Evolutionary conservation across 2,797 vertebrate genomes (phyloP).

Genomic region (Leucoraja ocellata): DNA sequence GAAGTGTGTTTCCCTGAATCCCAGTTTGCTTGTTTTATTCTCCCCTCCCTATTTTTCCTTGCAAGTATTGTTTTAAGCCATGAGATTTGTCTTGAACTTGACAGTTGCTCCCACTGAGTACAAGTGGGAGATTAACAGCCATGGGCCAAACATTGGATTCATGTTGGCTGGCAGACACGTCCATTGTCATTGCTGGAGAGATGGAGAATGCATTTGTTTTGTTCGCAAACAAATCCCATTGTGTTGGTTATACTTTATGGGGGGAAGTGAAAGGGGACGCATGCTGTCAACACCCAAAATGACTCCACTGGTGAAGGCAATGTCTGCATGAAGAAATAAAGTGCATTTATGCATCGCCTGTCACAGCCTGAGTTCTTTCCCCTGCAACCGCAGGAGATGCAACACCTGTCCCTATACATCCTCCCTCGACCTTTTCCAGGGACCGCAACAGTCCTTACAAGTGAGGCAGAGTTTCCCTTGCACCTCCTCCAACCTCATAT

Average conservation of each 20-base stretch:
- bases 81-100: conserved; percentile 26
- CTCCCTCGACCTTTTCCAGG: too few relatives aligned
- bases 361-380: background rate
- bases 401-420: too few relatives aligned
- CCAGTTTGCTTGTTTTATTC: background rate
- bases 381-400: too few relatives aligned
- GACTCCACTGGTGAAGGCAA: background rate
- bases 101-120: background rate
- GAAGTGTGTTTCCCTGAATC: conserved; percentile 8
- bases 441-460: too few relatives aligned
- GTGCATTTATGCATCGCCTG: background rate
- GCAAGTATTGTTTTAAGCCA: conserved; percentile 21
- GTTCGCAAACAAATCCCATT: background rate
- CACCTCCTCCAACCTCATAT: too few relatives aligned
- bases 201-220: conserved; percentile 13
- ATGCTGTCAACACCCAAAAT: background rate
- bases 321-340: background rate
- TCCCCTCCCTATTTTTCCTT: background rate
- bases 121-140: conserved; percentile 36
- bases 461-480: too few relatives aligned
- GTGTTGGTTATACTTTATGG: background rate
- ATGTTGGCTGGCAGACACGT: conserved; percentile 6
- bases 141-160: conserved; percentile 27
- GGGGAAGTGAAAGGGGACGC: background rate
- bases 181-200: conserved; percentile 30